A percentile compares a stretch with the other conserved stretches of the same genome.
phyloP scores from a whole-genome alignment of 2,797 vertebrate genomes.

The Carduelis carduelis region DNA sequence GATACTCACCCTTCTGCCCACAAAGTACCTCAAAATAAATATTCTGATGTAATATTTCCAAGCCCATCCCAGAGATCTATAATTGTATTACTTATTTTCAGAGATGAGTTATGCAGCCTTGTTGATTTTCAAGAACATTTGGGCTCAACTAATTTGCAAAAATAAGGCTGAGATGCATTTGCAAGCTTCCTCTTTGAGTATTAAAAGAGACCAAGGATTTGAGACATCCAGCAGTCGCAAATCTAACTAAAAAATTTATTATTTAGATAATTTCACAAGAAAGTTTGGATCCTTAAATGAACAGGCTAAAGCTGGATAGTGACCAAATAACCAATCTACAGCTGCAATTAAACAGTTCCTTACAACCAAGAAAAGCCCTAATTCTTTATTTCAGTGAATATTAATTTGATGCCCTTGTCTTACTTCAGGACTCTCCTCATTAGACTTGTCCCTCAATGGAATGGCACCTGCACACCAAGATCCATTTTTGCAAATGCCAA shows the following conservation, averaged over 20 bases:
- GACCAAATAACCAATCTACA: neutral
- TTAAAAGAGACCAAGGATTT: neutral
- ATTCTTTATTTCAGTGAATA: neutral
- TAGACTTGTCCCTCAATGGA: neutral
- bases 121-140: neutral
- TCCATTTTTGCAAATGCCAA: neutral
- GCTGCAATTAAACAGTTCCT: neutral
- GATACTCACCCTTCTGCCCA: neutral
- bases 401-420: neutral
- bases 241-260: neutral
- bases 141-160: neutral
- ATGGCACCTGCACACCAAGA: neutral
- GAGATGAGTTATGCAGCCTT: neutral
- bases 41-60: neutral
- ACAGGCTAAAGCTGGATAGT: neutral
- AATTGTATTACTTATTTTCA: neutral
- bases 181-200: neutral
- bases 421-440: neutral
- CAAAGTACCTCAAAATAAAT: neutral
- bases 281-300: neutral
- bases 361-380: neutral
- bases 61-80: neutral
- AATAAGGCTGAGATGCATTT: neutral
- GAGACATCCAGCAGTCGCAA: neutral
- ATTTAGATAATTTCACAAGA: neutral